A percentile compares a stretch with the other conserved stretches of the same genome.
These are phyloP conservation scores for Oncorhynchus gorbuscha DNA, from an alignment of 2,113 vertebrate species.

Conservation along the genomic window DNA sequence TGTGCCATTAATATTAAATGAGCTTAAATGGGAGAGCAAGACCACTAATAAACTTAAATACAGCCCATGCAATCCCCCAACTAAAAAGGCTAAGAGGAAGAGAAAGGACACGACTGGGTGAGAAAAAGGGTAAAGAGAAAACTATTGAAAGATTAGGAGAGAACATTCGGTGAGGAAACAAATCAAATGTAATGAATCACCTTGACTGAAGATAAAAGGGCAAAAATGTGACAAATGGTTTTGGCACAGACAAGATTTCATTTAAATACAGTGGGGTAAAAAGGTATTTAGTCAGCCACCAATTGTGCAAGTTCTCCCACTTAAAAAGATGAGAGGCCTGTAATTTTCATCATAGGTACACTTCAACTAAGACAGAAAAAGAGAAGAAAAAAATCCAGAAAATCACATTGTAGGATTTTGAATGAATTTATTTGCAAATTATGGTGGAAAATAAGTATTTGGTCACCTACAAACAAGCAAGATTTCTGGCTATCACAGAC, in stretches of 20 bases:
- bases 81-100: constrained; percentile 32
- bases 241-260: constrained; percentile 37
- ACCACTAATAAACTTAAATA: constrained; percentile 54
- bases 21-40: constrained; percentile 51
- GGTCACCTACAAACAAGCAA: too few species aligned
- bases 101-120: background rate
- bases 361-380: too few species aligned
- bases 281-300: too few species aligned
- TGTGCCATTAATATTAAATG: constrained; percentile 67
- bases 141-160: background rate
- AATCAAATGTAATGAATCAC: background rate
- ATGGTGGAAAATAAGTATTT: too few species aligned
- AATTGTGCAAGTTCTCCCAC: too few species aligned
- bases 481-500: too few species aligned
- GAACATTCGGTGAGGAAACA: constrained; percentile 12
- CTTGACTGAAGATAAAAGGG: constrained; percentile 40
- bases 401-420: too few species aligned
- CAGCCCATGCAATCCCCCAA: constrained; percentile 37
- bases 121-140: background rate
- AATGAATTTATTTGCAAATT: too few species aligned
- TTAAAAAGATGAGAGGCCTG: too few species aligned
- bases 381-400: too few species aligned
- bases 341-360: too few species aligned
- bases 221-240: constrained; percentile 46
- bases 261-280: constrained; percentile 21